Evolutionary conservation across 2,888 invertebrate genomes (phyloP).

Genomic region (Hirtodrosophila histrioides): DNA sequence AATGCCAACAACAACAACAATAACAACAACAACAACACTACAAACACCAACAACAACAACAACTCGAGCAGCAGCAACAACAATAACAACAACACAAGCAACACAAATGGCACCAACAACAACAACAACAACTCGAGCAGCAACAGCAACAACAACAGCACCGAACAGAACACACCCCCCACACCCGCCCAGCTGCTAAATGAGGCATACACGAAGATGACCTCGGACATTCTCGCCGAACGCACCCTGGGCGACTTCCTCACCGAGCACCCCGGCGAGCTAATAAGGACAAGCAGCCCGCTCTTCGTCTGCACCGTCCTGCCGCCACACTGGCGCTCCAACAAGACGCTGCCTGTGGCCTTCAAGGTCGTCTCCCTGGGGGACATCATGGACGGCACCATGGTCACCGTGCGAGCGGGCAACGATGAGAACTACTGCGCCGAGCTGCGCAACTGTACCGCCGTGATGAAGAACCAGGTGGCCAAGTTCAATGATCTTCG

Average conservation of each 20-base stretch:
- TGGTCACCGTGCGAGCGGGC: constrained; percentile 97
- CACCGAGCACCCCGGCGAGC: constrained; percentile 95
- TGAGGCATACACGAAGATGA: constrained; percentile 94
- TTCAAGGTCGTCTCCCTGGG: constrained; percentile 98
- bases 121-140: constrained; percentile 75
- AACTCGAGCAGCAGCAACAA: constrained; percentile 85
- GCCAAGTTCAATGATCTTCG: constrained; percentile 99
- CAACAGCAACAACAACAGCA: constrained; percentile 75
- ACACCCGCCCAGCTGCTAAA: constrained; percentile 89
- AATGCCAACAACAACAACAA: constrained; percentile 73
- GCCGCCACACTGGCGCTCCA: constrained; percentile 98
- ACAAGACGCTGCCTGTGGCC: constrained; percentile 98
- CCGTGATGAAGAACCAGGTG: constrained; percentile 99
- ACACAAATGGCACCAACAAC: constrained; percentile 70
- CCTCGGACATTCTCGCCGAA: constrained; percentile 95
- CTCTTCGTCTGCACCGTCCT: constrained; percentile 97
- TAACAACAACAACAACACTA: constrained; percentile 45
- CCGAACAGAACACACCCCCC: constrained; percentile 88
- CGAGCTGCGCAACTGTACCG: constrained; percentile 96
- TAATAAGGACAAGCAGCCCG: constrained; percentile 96
- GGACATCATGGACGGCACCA: constrained; percentile 97
- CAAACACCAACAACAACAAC: constrained; percentile 70
- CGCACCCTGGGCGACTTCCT: constrained; percentile 93
- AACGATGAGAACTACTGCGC: constrained; percentile 99
- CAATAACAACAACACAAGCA: constrained; percentile 76